Conservation (phyloP, 1,140 invertebrate genomes). For the Drosophila bocqueti region DNA sequence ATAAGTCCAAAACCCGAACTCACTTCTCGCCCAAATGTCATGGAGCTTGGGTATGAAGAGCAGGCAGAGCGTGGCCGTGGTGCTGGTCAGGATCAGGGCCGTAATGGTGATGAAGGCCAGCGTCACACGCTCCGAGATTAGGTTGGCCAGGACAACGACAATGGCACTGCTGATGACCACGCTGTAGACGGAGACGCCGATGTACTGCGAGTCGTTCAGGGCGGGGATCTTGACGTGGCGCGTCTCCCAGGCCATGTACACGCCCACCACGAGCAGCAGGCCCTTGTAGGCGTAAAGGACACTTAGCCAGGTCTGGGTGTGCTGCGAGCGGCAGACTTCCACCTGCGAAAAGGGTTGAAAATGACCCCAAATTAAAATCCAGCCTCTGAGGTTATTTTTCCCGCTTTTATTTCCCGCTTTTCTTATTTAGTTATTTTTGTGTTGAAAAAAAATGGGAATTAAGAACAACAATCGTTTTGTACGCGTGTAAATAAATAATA, state of each 20-base stretch:
- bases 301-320: conserved; percentile 94
- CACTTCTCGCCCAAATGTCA: conserved; percentile 88
- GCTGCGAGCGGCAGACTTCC: conserved; percentile 93
- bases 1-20: conserved; percentile 51
- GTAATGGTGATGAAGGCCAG: conserved; percentile 94
- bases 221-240: conserved; percentile 98
- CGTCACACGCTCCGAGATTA: conserved; percentile 93
- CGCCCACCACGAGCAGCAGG: conserved; percentile 93
- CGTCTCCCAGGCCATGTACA: conserved; percentile 99
- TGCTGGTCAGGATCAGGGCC: conserved; percentile 92
- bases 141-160: conserved; percentile 93
- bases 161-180: conserved; percentile 95
- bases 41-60: conserved; percentile 94
- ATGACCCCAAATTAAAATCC: too few relatives aligned
- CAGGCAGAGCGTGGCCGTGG: conserved; percentile 93
- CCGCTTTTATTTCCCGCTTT: neutral
- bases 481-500: neutral
- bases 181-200: conserved; percentile 96
- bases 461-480: neutral
- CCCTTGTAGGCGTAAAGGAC: conserved; percentile 96
- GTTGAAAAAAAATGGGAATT: neutral
- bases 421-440: neutral
- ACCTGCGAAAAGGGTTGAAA: conserved; percentile 86
- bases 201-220: conserved; percentile 98
- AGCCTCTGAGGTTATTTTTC: neutral